Evolutionary conservation across 2,113 vertebrate species (phyloP).

Genomic region (Hyperoodon ampullatus): DNA sequence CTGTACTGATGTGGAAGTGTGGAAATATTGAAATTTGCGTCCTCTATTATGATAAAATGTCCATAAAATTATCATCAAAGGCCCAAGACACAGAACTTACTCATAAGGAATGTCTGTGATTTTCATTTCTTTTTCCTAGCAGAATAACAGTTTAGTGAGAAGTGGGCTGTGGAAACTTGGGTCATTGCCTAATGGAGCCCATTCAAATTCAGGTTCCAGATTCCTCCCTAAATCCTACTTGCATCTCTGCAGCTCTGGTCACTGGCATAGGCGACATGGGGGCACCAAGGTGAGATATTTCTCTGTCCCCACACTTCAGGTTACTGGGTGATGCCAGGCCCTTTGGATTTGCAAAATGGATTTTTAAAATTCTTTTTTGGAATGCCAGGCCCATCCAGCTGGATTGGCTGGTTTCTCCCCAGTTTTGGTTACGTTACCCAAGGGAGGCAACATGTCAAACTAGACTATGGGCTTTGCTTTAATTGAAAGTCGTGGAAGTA

Average conservation of each 20-base stretch:
- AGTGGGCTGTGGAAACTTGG: not conserved
- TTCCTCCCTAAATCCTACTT: not conserved
- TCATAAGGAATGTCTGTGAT: not conserved
- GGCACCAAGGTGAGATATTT: not conserved
- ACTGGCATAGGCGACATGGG: not conserved
- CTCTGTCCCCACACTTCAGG: not conserved
- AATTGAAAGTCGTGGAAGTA: constrained; percentile 17
- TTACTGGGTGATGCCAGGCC: not conserved
- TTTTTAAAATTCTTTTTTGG: not conserved
- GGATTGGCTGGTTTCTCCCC: not conserved
- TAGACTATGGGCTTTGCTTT: constrained; percentile 34
- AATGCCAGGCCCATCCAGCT: not conserved
- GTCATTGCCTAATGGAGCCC: not conserved
- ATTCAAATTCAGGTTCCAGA: not conserved
- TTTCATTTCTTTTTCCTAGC: not conserved
- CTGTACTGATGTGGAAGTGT: not conserved
- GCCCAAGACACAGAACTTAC: not conserved
- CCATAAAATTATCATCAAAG: not conserved
- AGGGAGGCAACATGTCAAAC: not conserved
- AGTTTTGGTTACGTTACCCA: not conserved
- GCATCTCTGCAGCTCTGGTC: not conserved
- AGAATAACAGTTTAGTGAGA: not conserved
- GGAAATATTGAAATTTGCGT: not conserved
- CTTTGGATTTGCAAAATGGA: not conserved
- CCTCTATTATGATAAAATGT: not conserved